Evolutionary conservation across 2,888 invertebrate species (phyloP).

Genomic region (Hesperia comma): DNA sequence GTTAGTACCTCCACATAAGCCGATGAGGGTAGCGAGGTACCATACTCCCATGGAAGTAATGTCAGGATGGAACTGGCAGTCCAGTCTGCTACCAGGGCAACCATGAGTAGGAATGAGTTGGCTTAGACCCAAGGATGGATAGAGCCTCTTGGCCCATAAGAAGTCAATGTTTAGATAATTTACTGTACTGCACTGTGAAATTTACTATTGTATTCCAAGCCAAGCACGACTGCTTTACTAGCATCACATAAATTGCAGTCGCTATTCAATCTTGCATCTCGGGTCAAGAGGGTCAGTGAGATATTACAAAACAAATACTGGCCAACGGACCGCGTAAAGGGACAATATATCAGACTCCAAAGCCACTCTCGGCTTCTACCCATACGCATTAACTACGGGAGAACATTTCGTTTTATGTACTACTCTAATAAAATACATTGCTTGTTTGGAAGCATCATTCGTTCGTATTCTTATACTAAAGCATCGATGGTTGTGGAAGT

Average conservation of each 20-base stretch:
- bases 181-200: background rate
- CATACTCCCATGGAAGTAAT: too few relatives aligned
- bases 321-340: constrained; percentile 13
- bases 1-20: too few relatives aligned
- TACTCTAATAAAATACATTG: background rate
- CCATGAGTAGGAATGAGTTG: too few relatives aligned
- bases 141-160: too few relatives aligned
- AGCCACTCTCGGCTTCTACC: constrained; percentile 6
- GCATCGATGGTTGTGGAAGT: background rate
- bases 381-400: background rate
- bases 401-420: background rate
- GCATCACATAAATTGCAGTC: constrained; percentile 8
- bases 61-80: too few relatives aligned
- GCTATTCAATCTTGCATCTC: constrained; percentile 14
- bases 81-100: too few relatives aligned
- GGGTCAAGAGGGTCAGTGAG: constrained; percentile 15
- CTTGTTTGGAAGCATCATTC: background rate
- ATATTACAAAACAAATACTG: constrained; percentile 16
- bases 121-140: too few relatives aligned
- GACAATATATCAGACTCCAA: constrained; percentile 18
- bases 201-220: background rate
- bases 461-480: background rate
- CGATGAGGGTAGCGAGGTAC: too few relatives aligned
- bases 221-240: background rate
- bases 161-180: too few relatives aligned